Conservation (phyloP, 64 coral and sea anemone genomes). For the Pocillopora verrucosa region DNA sequence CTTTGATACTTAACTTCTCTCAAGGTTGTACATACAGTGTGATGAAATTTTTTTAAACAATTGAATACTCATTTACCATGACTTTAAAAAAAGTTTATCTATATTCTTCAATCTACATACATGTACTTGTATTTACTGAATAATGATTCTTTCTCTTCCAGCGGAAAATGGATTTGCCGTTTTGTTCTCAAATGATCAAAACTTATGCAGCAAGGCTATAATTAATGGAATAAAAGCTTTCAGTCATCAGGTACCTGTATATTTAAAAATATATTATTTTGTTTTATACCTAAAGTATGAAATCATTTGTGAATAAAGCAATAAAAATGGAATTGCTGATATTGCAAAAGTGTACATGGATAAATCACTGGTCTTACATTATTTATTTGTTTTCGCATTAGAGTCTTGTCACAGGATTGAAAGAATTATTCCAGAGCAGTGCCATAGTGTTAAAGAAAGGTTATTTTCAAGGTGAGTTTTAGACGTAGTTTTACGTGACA, state of each 20-base stretch:
- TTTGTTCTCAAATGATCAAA: conserved; percentile 95
- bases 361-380: neutral
- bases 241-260: conserved; percentile 60
- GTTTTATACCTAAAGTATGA: neutral
- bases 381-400: neutral
- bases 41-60: too few relatives aligned
- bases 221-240: conserved; percentile 96
- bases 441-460: conserved; percentile 73
- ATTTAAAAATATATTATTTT: neutral
- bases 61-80: too few relatives aligned
- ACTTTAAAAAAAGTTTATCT: too few relatives aligned
- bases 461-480: conserved; percentile 75
- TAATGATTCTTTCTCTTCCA: conserved; percentile 9
- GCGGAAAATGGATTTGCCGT: conserved; percentile 76
- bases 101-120: too few relatives aligned
- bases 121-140: neutral
- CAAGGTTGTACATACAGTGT: too few relatives aligned
- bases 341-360: neutral
- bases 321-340: neutral
- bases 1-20: too few relatives aligned
- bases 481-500: too few relatives aligned
- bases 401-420: conserved; percentile 75
- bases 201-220: conserved; percentile 93
- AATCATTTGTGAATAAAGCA: neutral
- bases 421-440: conserved; percentile 74